These are phyloP conservation scores for Catamblyrhynchus diadema DNA, from an alignment of 2,797 vertebrate species.

Conservation along the genomic window DNA sequence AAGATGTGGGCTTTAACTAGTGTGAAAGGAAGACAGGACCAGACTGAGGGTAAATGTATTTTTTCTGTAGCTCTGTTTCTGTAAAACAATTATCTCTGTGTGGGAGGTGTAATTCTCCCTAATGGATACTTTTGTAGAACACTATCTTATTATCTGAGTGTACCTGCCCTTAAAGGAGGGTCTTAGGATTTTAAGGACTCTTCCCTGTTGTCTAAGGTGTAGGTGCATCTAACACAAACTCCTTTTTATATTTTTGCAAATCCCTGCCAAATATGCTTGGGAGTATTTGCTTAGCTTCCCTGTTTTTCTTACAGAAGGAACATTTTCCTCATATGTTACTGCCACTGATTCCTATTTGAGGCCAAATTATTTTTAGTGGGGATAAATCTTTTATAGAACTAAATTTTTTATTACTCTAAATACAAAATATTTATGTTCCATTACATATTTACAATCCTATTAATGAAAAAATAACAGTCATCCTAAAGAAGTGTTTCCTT, in stretches of 20 bases:
- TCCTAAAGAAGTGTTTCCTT: conserved; percentile 38
- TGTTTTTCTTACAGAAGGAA: conserved; percentile 14
- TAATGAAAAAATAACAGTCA: conserved; percentile 52
- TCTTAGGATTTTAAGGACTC: background rate
- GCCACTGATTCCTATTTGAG: conserved; percentile 13
- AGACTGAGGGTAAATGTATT: background rate
- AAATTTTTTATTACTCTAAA: conserved; percentile 64
- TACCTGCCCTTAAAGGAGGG: background rate
- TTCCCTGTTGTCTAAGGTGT: background rate
- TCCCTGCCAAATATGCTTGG: background rate
- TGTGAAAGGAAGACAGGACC: background rate
- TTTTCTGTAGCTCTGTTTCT: background rate
- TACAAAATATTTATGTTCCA: conserved; percentile 63
- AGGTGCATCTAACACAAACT: background rate
- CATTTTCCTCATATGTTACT: background rate
- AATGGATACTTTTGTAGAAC: background rate
- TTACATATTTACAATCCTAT: conserved; percentile 58
- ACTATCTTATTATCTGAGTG: background rate
- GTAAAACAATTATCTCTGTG: background rate
- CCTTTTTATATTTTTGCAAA: background rate
- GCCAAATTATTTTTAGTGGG: conserved; percentile 53
- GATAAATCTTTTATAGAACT: conserved; percentile 57
- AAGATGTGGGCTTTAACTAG: background rate
- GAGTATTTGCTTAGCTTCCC: background rate
- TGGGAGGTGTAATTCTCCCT: background rate